Evolutionary conservation across 2,888 invertebrate species (phyloP).

Genomic region (Calliopum simillimum): DNA sequence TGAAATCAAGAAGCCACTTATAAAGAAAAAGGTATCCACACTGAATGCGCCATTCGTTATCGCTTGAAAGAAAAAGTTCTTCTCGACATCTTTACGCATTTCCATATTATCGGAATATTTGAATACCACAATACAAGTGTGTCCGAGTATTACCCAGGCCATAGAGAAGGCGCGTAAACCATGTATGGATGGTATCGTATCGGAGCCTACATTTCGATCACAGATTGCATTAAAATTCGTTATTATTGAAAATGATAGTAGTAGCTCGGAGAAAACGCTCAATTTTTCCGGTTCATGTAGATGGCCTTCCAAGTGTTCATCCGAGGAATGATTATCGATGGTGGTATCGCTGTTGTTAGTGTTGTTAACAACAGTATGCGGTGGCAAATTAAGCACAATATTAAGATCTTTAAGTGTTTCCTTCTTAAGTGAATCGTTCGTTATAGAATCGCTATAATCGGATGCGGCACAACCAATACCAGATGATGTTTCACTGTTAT

Average conservation of each 20-base stretch:
- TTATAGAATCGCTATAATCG: conserved; percentile 65
- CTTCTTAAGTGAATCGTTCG: conserved; percentile 57
- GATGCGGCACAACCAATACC: conserved; percentile 69
- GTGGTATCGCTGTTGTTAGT: conserved; percentile 57
- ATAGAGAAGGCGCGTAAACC: conserved; percentile 76
- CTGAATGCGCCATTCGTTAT: conserved; percentile 84
- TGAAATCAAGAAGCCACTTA: conserved; percentile 86
- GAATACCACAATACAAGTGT: conserved; percentile 83
- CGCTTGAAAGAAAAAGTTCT: conserved; percentile 83
- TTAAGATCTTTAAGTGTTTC: conserved; percentile 62
- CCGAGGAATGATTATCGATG: conserved; percentile 67
- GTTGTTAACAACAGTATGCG: conserved; percentile 62
- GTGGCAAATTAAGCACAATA: conserved; percentile 66
- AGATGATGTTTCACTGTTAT: conserved; percentile 66
- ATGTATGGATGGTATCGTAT: conserved; percentile 82
- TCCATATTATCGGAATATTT: conserved; percentile 89
- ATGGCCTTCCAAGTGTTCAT: conserved; percentile 71
- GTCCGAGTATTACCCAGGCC: conserved; percentile 80
- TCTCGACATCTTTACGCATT: conserved; percentile 76
- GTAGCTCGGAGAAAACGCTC: conserved; percentile 70
- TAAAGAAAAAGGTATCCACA: conserved; percentile 86
- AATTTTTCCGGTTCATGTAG: conserved; percentile 69
- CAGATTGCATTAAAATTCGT: conserved; percentile 84
- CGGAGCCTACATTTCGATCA: conserved; percentile 82
- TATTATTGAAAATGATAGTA: conserved; percentile 82